Conservation (phyloP, 2,113 vertebrate genomes). For the Turnix velox region DNA sequence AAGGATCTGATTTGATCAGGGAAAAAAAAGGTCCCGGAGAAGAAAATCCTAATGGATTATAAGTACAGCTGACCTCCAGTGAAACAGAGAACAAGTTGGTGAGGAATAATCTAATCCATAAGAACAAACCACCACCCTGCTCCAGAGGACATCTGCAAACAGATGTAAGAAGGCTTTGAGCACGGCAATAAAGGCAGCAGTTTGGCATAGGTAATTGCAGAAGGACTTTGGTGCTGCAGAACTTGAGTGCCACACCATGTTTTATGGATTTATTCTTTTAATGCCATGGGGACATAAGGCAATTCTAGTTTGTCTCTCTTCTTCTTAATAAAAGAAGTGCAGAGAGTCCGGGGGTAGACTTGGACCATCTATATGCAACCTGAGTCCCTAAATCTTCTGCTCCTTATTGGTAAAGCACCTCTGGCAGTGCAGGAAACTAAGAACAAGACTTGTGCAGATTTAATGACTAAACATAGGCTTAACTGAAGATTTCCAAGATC, state of each 20-base stretch:
- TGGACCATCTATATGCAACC: neutral
- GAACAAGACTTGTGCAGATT: neutral
- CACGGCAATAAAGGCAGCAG: neutral
- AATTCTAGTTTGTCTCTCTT: neutral
- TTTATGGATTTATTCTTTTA: neutral
- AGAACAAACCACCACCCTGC: constrained; percentile 9
- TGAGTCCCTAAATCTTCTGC: neutral
- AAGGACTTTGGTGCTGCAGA: neutral
- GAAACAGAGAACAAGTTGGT: neutral
- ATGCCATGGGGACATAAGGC: rapidly evolving
- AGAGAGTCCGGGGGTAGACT: neutral
- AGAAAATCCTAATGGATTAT: neutral
- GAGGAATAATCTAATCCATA: neutral
- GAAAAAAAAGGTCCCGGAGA: neutral
- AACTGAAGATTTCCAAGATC: neutral
- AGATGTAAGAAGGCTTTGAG: neutral
- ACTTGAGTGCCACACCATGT: neutral
- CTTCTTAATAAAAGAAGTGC: neutral
- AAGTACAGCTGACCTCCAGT: neutral
- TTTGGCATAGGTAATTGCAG: neutral
- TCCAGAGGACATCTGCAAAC: neutral
- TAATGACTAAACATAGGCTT: neutral
- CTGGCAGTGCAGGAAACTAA: neutral
- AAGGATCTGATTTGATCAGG: neutral
- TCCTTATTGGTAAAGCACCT: neutral